Conservation (phyloP, 2,888 invertebrate species). For the Phlogophora meticulosa region DNA sequence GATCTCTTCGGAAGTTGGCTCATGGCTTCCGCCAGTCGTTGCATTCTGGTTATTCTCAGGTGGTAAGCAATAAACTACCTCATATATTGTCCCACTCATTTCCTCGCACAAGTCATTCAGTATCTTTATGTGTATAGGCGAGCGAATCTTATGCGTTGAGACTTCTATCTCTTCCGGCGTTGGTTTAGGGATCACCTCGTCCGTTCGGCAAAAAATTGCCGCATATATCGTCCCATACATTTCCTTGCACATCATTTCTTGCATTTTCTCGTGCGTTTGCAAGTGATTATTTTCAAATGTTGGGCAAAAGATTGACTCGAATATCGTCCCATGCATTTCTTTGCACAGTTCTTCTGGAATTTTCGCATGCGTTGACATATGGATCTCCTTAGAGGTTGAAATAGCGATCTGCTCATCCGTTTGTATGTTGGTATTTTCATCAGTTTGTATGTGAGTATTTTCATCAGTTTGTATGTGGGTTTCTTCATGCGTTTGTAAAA, state of each 20-base stretch:
- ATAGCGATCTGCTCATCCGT: not conserved
- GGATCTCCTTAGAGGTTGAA: not conserved
- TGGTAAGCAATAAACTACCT: not conserved
- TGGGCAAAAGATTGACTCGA: constrained; percentile 27
- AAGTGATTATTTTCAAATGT: not conserved
- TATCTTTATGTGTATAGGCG: constrained; percentile 8
- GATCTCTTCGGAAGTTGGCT: not conserved
- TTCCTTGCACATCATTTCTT: constrained; percentile 19
- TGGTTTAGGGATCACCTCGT: not conserved
- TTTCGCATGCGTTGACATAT: not conserved
- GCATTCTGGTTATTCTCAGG: too few species aligned
- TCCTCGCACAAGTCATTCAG: constrained; percentile 4
- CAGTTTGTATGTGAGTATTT: not conserved
- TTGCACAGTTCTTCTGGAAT: constrained; percentile 10
- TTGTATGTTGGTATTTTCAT: not conserved
- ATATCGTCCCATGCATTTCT: constrained; percentile 12
- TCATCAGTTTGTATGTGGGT: not conserved
- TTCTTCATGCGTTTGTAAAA: not conserved
- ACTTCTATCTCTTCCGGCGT: not conserved
- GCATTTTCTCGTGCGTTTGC: not conserved
- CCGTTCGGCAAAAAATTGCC: constrained; percentile 12
- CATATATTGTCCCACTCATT: constrained; percentile 13
- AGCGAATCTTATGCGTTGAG: not conserved
- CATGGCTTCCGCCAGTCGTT: not conserved
- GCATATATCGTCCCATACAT: constrained; percentile 26